Conservation (phyloP, 2,888 invertebrate species). For the Lordiphosa fenestrarum region DNA sequence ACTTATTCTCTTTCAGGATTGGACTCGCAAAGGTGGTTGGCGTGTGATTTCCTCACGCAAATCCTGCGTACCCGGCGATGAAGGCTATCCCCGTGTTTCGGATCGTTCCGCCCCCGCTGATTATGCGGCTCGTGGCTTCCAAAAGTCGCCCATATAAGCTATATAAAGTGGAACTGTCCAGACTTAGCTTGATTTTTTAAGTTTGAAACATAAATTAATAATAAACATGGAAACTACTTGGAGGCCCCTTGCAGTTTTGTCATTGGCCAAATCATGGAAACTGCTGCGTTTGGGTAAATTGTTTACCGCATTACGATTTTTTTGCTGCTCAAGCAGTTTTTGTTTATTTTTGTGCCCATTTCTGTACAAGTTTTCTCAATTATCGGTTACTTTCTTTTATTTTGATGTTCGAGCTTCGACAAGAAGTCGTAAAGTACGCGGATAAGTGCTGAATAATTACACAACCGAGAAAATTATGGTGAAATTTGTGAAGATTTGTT, state of each 20-base stretch:
- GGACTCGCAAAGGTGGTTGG: constrained; percentile 90
- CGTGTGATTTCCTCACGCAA: constrained; percentile 83
- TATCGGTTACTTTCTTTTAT: constrained; percentile 52
- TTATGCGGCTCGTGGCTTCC: constrained; percentile 88
- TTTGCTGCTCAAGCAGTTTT: constrained; percentile 48
- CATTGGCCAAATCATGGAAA: constrained; percentile 30
- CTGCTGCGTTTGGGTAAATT: constrained; percentile 43
- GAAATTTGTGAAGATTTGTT: not conserved
- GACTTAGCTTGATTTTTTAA: constrained; percentile 25
- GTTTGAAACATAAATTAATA: constrained; percentile 49
- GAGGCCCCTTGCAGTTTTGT: constrained; percentile 15
- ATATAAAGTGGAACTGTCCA: not conserved
- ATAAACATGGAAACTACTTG: constrained; percentile 51
- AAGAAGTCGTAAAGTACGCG: constrained; percentile 13
- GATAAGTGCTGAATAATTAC: not conserved
- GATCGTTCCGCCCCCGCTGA: constrained; percentile 83
- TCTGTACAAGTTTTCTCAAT: constrained; percentile 24
- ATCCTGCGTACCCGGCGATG: constrained; percentile 85
- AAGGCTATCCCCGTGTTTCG: constrained; percentile 84
- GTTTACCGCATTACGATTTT: constrained; percentile 12
- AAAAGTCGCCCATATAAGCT: constrained; percentile 81
- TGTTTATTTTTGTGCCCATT: constrained; percentile 50
- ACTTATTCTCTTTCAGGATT: constrained; percentile 82
- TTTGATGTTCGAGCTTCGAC: constrained; percentile 24
- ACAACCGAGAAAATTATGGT: not conserved